Conservation (phyloP, 2,113 vertebrate species). For the Zootoca vivipara region DNA sequence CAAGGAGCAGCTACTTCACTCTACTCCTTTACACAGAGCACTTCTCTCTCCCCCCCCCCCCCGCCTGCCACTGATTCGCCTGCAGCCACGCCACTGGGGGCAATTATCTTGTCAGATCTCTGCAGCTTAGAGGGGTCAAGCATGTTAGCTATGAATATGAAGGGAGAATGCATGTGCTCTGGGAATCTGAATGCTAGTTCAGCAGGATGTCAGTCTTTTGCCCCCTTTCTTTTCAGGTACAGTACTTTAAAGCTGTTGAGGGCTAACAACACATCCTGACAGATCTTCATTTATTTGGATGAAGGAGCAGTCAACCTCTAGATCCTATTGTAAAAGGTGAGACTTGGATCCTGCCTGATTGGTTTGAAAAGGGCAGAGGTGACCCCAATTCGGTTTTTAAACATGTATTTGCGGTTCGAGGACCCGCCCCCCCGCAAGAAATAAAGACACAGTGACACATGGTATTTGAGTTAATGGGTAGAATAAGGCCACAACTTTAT, state of each 20-base stretch:
- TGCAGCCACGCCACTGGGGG: background rate
- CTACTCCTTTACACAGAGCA: background rate
- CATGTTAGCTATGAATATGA: background rate
- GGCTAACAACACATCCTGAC: background rate
- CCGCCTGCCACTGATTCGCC: background rate
- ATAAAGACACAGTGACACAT: too few relatives aligned
- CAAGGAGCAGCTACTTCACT: background rate
- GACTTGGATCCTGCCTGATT: background rate
- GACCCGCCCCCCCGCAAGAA: too few relatives aligned
- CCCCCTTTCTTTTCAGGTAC: background rate
- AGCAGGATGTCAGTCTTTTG: background rate
- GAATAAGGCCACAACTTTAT: too few relatives aligned
- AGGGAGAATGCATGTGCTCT: background rate
- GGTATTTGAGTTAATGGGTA: too few relatives aligned
- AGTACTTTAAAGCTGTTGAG: background rate
- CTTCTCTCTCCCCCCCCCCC: background rate
- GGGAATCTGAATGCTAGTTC: background rate
- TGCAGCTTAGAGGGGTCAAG: background rate
- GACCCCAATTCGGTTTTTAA: background rate
- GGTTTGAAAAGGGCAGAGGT: background rate
- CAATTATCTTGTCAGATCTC: constrained; percentile 13
- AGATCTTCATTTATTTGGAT: background rate
- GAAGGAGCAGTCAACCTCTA: background rate
- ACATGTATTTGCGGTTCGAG: too few relatives aligned
- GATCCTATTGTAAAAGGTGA: background rate